Evolutionary conservation across 2,113 vertebrate genomes (phyloP), one percentile per base, ranked within the genome.

Genomic region (Urocolius indicus): DNA sequence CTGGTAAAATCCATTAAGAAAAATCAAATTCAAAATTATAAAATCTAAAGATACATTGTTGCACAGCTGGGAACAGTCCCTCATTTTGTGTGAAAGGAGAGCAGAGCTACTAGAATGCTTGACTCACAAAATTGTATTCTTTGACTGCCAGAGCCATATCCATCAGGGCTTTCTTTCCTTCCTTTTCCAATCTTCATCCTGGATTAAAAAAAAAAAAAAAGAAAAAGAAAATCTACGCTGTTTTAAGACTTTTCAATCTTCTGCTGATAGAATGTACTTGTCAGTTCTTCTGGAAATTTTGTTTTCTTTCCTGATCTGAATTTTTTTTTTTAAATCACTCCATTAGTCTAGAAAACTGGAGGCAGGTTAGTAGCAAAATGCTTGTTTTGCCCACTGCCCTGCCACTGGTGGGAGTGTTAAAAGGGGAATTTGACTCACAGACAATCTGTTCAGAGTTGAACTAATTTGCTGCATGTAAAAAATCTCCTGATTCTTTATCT

Each of bases 1-100:
- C 94, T 66, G 59, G 76, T 96, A 90, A 96, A 97, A 80, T 91
- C 49, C 30, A 79, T 52, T 77, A 61, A 89, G 94, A 94, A 81
- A 93, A 82, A 66, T 58, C 63, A 90, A 87, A 85, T 91, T 94
- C 84, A 65, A 46, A 85, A 76, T 93, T 85, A 73, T 93, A 96
- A 94, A 93, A 89, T 83, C 61, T 90, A 77, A 75, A 55, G 69
- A 38, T 78, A 54, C 23, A 87, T 86, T 88, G 22, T 68, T 0
- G 2, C 81, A 54, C 32, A 59, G 67, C 68, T 81, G 59, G 90
- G 59, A 91, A 61, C n/a, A 87, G 71, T 91, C 74, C 54, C 34
- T 74, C 78, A 34, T 36, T 78, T 71, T 36, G 11, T 82, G 23
- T 82, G 85, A 94, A 91, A 95, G 41, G 57, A 92, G 32, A 92